phyloP scores from a whole-genome alignment of 2,888 invertebrate genomes.

The Diaprepes abbreviatus region DNA sequence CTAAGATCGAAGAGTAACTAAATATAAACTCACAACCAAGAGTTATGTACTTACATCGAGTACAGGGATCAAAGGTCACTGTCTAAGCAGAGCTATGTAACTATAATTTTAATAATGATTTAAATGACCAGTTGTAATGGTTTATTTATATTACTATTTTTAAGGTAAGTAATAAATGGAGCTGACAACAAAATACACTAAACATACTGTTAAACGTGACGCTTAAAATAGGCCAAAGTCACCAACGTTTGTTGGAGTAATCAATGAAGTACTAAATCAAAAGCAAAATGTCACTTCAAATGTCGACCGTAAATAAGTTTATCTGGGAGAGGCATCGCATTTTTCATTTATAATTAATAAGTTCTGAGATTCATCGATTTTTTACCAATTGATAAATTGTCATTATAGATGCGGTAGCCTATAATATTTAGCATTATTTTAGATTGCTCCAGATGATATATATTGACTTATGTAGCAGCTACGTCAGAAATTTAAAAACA shows the following conservation, averaged over 20 bases:
- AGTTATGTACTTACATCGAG: too few species aligned
- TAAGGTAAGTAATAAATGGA: too few species aligned
- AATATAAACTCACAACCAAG: too few species aligned
- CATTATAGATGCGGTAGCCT: not conserved
- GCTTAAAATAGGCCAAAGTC: conserved; percentile 28
- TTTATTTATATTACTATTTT: too few species aligned
- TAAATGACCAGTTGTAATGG: too few species aligned
- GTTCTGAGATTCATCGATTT: conserved; percentile 10
- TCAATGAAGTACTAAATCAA: conserved; percentile 36
- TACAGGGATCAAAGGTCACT: too few species aligned
- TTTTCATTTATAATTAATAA: conserved; percentile 26
- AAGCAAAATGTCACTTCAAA: conserved; percentile 28
- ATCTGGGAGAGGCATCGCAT: conserved; percentile 24
- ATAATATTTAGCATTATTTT: conserved; percentile 1
- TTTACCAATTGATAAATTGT: conserved; percentile 22
- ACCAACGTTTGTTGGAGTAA: conserved; percentile 6
- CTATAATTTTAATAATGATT: too few species aligned
- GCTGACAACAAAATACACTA: conserved; percentile 8
- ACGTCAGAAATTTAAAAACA: not conserved
- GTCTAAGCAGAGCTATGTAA: too few species aligned
- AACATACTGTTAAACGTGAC: conserved; percentile 24
- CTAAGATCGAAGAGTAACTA: too few species aligned
- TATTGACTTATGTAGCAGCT: not conserved
- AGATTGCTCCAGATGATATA: conserved; percentile 4
- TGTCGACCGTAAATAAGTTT: conserved; percentile 27